These are phyloP conservation scores for Ennomos fuscantarius DNA, from an alignment of 2,888 invertebrate species.

Conservation along the genomic window DNA sequence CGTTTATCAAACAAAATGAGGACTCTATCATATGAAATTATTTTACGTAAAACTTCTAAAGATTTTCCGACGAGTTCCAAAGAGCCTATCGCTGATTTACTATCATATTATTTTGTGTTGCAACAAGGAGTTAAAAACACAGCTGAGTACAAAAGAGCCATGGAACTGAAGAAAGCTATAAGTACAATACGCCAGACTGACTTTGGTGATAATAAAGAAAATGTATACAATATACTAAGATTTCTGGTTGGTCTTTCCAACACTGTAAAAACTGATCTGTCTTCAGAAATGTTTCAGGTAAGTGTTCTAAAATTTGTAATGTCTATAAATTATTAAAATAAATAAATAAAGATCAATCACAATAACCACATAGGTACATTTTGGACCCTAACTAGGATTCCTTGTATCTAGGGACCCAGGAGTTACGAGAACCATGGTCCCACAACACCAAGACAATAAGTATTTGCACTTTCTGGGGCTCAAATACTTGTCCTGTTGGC, in stretches of 20 bases:
- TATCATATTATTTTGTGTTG: slow-evolving; percentile 65
- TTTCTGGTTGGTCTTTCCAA: slow-evolving; percentile 65
- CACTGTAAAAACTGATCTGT: slow-evolving; percentile 62
- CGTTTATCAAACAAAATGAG: slow-evolving; percentile 66
- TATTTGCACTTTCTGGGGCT: too few species aligned
- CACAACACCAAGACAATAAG: too few species aligned
- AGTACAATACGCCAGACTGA: slow-evolving; percentile 56
- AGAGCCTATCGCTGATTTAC: slow-evolving; percentile 68
- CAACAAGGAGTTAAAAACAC: slow-evolving; percentile 70
- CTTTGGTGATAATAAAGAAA: slow-evolving; percentile 59
- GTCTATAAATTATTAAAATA: too few species aligned
- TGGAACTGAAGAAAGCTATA: slow-evolving; percentile 67
- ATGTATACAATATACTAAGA: slow-evolving; percentile 58
- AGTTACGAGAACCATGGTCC: too few species aligned
- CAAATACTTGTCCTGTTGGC: too few species aligned
- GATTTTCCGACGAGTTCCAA: slow-evolving; percentile 49
- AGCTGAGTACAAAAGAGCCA: slow-evolving; percentile 65
- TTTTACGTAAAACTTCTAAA: slow-evolving; percentile 66
- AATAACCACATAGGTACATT: too few species aligned
- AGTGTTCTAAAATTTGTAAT: slow-evolving; percentile 4
- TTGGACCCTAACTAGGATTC: too few species aligned
- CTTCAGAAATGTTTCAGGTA: slow-evolving; percentile 71
- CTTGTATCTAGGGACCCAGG: too few species aligned
- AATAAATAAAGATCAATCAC: too few species aligned
- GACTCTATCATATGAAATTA: slow-evolving; percentile 71